Percentiles rank a stretch among this genome's conserved stretches.
phyloP scores from a whole-genome alignment of 2,797 vertebrate genomes.

The Pogoniulus pusillus region DNA sequence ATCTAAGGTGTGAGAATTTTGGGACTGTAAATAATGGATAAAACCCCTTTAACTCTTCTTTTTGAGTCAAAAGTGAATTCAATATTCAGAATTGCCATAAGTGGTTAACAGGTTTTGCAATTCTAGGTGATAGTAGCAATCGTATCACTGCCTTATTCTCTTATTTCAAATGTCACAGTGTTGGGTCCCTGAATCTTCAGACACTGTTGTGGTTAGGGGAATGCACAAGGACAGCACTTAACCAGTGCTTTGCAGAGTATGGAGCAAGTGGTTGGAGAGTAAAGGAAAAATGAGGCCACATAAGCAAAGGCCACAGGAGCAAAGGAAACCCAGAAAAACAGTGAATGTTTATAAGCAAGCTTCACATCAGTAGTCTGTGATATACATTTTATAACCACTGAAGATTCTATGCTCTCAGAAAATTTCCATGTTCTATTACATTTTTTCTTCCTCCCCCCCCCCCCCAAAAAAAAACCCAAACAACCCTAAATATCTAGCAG shows the following conservation, averaged over 20 bases:
- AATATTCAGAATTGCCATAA: neutral
- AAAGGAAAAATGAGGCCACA: neutral
- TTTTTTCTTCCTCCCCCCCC: accelerated
- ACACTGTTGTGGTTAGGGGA: neutral
- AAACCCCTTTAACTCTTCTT: neutral
- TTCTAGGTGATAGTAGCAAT: neutral
- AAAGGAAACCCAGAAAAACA: neutral
- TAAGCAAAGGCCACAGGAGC: accelerated
- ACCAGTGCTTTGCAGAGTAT: neutral
- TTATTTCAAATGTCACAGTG: neutral
- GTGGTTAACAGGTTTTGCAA: neutral
- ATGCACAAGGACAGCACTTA: neutral
- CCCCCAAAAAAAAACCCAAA: neutral
- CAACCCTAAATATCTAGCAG: neutral
- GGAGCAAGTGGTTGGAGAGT: neutral
- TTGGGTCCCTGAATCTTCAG: neutral
- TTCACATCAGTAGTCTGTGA: neutral
- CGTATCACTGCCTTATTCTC: neutral
- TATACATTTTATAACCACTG: neutral
- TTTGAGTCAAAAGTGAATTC: neutral
- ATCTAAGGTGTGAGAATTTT: neutral
- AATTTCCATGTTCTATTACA: neutral
- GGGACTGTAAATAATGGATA: neutral
- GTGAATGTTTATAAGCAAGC: neutral
- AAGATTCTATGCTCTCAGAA: neutral